phyloP scores from a whole-genome alignment of 2,797 vertebrate genomes.

The Knipowitschia caucasica region DNA sequence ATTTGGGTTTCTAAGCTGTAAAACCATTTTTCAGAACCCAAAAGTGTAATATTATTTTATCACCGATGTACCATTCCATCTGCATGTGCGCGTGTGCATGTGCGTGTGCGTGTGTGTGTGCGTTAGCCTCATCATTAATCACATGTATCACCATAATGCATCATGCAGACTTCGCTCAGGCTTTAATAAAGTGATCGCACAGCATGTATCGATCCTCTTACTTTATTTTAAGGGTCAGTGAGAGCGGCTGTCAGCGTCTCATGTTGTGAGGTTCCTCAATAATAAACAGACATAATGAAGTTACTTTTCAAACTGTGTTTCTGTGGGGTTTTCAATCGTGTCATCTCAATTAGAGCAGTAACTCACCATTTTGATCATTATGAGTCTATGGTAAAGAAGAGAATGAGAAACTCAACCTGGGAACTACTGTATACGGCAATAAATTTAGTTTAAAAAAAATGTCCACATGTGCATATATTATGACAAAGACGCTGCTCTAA shows the following conservation, averaged over 20 bases:
- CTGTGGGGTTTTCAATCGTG: slow-evolving; percentile 23
- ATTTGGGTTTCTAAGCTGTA: no score
- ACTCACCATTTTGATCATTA: not conserved
- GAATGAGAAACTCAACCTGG: not conserved
- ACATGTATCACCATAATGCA: slow-evolving; percentile 16
- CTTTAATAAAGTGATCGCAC: slow-evolving; percentile 1
- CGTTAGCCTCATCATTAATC: slow-evolving; percentile 36
- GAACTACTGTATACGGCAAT: not conserved
- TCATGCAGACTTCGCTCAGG: slow-evolving; percentile 11
- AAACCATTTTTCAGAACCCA: no score
- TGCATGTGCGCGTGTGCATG: not conserved
- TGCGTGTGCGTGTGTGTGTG: slow-evolving; percentile 31
- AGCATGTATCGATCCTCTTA: not conserved
- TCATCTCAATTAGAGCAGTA: no score
- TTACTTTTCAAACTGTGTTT: slow-evolving; percentile 11
- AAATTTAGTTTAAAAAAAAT: not conserved
- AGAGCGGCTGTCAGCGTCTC: not conserved
- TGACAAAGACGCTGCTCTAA: slow-evolving; percentile 23
- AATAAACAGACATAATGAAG: slow-evolving; percentile 4
- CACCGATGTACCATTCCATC: no score
- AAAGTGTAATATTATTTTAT: no score
- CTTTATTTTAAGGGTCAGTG: slow-evolving; percentile 9
- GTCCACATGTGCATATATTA: slow-evolving; percentile 1
- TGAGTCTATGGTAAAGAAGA: not conserved
- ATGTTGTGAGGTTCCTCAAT: not conserved